Base-by-base conservation (phyloP, 2,113 vertebrate species). In the Phoenicopterus ruber region DNA sequence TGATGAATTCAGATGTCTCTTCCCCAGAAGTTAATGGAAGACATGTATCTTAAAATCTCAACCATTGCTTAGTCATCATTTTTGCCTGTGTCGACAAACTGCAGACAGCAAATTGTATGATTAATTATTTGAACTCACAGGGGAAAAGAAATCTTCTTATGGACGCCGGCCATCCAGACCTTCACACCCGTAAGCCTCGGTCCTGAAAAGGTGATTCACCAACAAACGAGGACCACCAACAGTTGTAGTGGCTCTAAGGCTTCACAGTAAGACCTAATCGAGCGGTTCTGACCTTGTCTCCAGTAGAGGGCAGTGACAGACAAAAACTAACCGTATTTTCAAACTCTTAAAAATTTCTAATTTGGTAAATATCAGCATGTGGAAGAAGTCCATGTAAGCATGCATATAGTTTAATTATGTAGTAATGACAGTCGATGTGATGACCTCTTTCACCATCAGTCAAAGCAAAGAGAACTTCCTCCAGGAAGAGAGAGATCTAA, bases 291-390 rank as follows among this genome's bases (percentile, higher is more conserved):
- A 72, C 20, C 70, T 72, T 85, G 32, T 93, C 52, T 93, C 95
- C 96, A 95, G 96, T 15, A 97, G 96, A 96, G 95, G 96, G 96
- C 96, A 96, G 87, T 58, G 94, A 89, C 0, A 86, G 57, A 96
- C 84, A 94, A 95, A 96, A 85, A 85, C 94, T 93, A 50, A 58
- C 32, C 3, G 1, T 4, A 16, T 50, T 67, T 74, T 31, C 65
- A 31, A 42, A 36, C 19, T 10, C 52, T 1, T 36, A 28, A 32
- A 42, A 19, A 40, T 15, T 28, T 11, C 3, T 11, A 57, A 28
- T 2, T 1, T 16, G 55, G 13, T 46, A 26, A 47, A 8, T 20
- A 25, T 0, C 52, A 61, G 29, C n/a, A 50, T 6, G 40, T 4
- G n/a, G 70, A 82, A 69, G 29, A n/a, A 47, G 11, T 26, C 31